Evolutionary conservation across 2,888 invertebrate species (phyloP), one percentile per base, ranked within the genome.

Genomic region (Hemistola chrysoprasaria): DNA sequence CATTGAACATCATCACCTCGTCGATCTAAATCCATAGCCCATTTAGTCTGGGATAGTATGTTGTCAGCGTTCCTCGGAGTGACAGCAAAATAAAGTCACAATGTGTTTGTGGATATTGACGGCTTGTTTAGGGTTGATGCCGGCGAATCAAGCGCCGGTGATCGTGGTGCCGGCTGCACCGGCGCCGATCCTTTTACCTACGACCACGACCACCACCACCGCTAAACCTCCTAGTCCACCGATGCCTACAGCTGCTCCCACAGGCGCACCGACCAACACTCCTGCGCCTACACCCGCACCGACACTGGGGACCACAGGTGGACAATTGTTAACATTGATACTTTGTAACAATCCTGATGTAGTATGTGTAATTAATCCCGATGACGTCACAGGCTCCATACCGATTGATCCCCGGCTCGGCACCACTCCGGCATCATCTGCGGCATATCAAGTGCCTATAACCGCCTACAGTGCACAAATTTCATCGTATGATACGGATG

Each of bases 101-200:
- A 90, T 90, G 90, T 90, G 89, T 68, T 57, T 89, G 56, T 90
- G 90, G 90, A 65, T 90, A 45, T 54, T 90, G 43, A 87, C 89
- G 11, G 86, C 89, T 26, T 90, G 90, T 50, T 68, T 90, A 51
- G 88, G 89, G 43, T 59, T 88, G 42, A 52, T 84, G 47, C 86
- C 85, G 7, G 41, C 73, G 21, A 78, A 71, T 40, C 78, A 78
- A 0, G 49, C 69, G 9, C 72, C 71, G n/a, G 55, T 71, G 1
- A 69, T 80, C 1, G 68, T 82, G 3, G 65, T 81, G 8, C 74
- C 76, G 7, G 84, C 76, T 7, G 70, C 77, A n/a, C 84, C 87
- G 0, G 48, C 82, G 2, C 83, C 89, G 1, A 88, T 89, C 25
- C 50, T 88, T 6, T 55, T 62, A 21, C 87, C 89, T 0, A 85